These are phyloP conservation scores for Mesitornis unicolor DNA, from an alignment of 2,113 vertebrate species.

Conservation along the genomic window DNA sequence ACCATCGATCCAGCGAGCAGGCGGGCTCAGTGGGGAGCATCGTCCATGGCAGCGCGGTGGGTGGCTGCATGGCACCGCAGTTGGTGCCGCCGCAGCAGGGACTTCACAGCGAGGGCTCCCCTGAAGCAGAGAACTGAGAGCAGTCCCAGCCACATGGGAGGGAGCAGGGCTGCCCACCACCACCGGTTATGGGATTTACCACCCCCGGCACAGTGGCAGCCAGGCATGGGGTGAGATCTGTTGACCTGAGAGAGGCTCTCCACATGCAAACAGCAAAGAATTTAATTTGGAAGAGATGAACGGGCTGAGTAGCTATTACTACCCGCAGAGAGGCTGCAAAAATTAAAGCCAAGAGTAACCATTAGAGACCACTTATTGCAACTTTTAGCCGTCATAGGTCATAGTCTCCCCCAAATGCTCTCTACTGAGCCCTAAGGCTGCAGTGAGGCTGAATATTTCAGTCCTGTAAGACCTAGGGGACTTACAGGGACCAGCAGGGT, in stretches of 20 bases:
- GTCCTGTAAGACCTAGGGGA: not conserved
- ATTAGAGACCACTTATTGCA: not conserved
- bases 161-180: not conserved
- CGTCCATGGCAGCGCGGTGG: rapidly evolving
- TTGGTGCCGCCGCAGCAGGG: not conserved
- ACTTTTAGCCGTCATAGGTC: not conserved
- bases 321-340: not conserved
- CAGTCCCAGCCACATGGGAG: rapidly evolving
- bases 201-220: rapidly evolving
- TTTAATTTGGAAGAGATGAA: not conserved
- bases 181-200: not conserved
- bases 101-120: not conserved
- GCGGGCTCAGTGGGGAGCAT: rapidly evolving
- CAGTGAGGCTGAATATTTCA: not conserved
- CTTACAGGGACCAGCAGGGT: not conserved
- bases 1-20: rapidly evolving
- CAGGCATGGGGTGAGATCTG: rapidly evolving
- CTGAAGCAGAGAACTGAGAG: not conserved
- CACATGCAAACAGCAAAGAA: not conserved
- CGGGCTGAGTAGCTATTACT: not conserved
- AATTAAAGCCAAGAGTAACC: not conserved
- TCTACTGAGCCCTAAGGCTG: not conserved
- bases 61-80: rapidly evolving
- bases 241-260: not conserved
- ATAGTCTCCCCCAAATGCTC: not conserved